phyloP scores from a whole-genome alignment of 2,888 invertebrate species.

The Meloe dianella region DNA sequence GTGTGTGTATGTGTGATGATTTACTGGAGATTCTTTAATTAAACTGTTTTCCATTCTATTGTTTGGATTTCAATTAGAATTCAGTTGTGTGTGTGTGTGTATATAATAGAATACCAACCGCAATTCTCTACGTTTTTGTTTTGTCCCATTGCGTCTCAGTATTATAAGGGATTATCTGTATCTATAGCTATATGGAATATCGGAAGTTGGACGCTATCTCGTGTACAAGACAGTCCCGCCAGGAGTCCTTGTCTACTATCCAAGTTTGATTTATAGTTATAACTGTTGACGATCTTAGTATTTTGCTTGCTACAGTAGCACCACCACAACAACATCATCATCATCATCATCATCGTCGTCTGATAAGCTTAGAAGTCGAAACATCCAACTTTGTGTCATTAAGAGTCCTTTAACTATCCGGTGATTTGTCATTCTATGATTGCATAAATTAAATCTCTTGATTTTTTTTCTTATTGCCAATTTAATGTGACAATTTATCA shows the following conservation, averaged over 20 bases:
- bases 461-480: too few species aligned
- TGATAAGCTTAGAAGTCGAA: background rate
- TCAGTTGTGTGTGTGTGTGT: background rate
- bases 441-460: background rate
- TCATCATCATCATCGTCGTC: background rate
- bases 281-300: background rate
- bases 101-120: background rate
- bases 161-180: background rate
- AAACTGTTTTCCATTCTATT: background rate
- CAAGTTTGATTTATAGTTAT: slow-evolving; percentile 11
- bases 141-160: background rate
- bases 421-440: background rate
- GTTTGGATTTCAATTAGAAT: background rate
- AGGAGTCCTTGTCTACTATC: slow-evolving; percentile 5
- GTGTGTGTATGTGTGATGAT: too few species aligned
- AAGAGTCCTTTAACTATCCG: background rate
- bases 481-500: too few species aligned
- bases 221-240: background rate
- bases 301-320: background rate
- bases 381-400: background rate
- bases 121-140: slow-evolving; percentile 2
- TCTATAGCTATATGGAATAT: background rate
- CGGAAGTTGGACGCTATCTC: background rate
- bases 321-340: too few species aligned
- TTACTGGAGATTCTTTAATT: background rate